These are phyloP conservation scores for Lates calcarifer DNA, from an alignment of 2,113 vertebrate genomes.

Conservation along the genomic window DNA sequence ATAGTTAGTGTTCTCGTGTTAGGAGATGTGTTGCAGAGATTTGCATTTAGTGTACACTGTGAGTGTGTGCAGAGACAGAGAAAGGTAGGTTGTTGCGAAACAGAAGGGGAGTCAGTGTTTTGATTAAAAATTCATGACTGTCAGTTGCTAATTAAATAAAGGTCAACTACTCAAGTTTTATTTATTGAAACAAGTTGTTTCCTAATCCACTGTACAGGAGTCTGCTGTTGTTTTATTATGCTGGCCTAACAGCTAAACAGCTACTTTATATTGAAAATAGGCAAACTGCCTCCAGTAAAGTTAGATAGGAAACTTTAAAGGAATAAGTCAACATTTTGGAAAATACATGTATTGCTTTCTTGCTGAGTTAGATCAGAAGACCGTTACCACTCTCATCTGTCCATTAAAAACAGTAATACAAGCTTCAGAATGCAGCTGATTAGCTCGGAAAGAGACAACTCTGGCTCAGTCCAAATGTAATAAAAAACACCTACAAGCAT, in stretches of 20 bases:
- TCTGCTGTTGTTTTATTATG: slow-evolving; percentile 5
- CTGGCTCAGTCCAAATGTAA: neutral
- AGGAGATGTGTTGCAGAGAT: slow-evolving; percentile 47
- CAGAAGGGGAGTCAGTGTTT: slow-evolving; percentile 68
- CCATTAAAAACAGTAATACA: neutral
- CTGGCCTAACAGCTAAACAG: neutral
- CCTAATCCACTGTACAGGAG: slow-evolving; percentile 36
- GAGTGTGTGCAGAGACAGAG: slow-evolving; percentile 16
- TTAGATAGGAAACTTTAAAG: neutral
- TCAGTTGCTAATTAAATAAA: slow-evolving; percentile 79
- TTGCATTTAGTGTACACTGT: slow-evolving; percentile 40
- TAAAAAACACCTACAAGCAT: neutral
- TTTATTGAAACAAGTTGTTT: slow-evolving; percentile 74
- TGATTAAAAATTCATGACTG: slow-evolving; percentile 77
- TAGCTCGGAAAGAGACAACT: neutral
- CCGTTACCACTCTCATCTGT: neutral
- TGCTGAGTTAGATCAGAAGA: neutral
- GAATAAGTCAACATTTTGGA: neutral
- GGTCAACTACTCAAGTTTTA: slow-evolving; percentile 72
- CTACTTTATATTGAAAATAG: neutral
- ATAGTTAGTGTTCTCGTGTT: slow-evolving; percentile 22
- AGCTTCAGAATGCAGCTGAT: neutral
- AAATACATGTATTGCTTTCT: neutral
- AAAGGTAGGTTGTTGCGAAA: slow-evolving; percentile 56
- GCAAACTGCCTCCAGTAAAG: neutral